A percentile compares a stretch with the other conserved stretches of the same genome.
Conservation (phyloP, 2,888 invertebrate species). For the Diploptera punctata region DNA sequence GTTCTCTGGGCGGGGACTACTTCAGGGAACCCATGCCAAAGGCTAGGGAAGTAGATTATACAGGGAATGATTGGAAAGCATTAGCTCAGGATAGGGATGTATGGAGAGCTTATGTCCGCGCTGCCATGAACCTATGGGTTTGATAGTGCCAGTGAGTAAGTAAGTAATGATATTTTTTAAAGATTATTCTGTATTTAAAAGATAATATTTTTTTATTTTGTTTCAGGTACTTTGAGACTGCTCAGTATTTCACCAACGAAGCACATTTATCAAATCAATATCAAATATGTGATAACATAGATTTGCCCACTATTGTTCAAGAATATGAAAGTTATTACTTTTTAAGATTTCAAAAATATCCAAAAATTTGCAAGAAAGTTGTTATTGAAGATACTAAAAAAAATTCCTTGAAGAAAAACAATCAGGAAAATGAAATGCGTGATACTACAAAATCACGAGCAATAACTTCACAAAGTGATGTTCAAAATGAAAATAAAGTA, state of each 20-base stretch:
- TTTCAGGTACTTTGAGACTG: slow-evolving; percentile 64
- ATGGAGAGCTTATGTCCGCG: too few relatives aligned
- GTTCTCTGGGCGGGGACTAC: too few relatives aligned
- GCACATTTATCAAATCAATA: slow-evolving; percentile 73
- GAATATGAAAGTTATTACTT: slow-evolving; percentile 89
- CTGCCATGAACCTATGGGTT: too few relatives aligned
- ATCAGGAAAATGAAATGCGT: background rate
- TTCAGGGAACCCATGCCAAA: too few relatives aligned
- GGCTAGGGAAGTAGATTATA: too few relatives aligned
- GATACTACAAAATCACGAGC: background rate
- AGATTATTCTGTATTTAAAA: too few relatives aligned
- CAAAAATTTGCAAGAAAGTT: slow-evolving; percentile 74
- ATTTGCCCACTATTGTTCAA: slow-evolving; percentile 84
- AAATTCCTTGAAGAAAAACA: background rate
- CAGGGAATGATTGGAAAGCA: too few relatives aligned
- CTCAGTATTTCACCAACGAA: slow-evolving; percentile 71
- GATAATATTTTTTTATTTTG: background rate
- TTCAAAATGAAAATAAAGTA: background rate
- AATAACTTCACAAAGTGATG: background rate
- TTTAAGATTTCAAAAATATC: slow-evolving; percentile 85
- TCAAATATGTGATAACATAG: slow-evolving; percentile 89
- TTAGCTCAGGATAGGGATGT: too few relatives aligned
- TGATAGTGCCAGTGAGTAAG: too few relatives aligned
- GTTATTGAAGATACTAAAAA: slow-evolving; percentile 2
- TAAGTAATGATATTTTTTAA: too few relatives aligned